Base-by-base conservation (phyloP, 2,797 vertebrate species). In the Catostomus latipinnis region DNA sequence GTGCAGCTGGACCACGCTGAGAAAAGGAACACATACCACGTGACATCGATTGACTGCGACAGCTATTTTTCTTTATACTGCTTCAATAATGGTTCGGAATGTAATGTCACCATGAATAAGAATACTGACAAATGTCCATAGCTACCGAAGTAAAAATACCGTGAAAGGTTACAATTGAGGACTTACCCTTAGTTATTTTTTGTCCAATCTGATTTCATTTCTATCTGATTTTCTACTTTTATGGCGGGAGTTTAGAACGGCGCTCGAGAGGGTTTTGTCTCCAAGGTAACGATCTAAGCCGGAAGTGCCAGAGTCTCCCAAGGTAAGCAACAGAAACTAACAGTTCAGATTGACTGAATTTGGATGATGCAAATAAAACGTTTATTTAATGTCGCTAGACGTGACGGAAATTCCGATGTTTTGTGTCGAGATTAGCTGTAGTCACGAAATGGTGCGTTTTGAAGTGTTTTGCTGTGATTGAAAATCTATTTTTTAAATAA, bases 241-340 rank as follows among this genome's bases (percentile, higher is more conserved):
- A 4, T 14, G 53, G 74, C 63, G 63, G 54, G 74, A 68, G 65
- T 60, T 76, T 76, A 43, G 18, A 76, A 68, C 45, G 0, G 8
- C 7, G 63, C 8, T 1, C 4, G 9, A 13, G 49, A 46, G 60
- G 61, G 4, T 11, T 54, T 7, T 16, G 74, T 76, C 65, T 50
- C 74, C 46, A 76, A 48, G 74, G 74, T 43, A 69, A 76, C 65
- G 6, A 1, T 5, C 0, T 14, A 58, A 58, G 54, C 53, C 74
- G 74, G 74, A 76, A 76, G 65, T 68, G 63, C 3, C 1, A 16
- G 1, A 8, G 5, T 58, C 14, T n/a, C 12, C 22, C 16, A 8
- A 18, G 63, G 53, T 58, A 50, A 58, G 74, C 74, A 34, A 58
- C 63, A 57, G 56, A 5, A 48, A 74, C 10, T 14, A 52, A 11